Base-by-base conservation (phyloP, 2,888 invertebrate species). In the Xestoiulus laeticollis region DNA sequence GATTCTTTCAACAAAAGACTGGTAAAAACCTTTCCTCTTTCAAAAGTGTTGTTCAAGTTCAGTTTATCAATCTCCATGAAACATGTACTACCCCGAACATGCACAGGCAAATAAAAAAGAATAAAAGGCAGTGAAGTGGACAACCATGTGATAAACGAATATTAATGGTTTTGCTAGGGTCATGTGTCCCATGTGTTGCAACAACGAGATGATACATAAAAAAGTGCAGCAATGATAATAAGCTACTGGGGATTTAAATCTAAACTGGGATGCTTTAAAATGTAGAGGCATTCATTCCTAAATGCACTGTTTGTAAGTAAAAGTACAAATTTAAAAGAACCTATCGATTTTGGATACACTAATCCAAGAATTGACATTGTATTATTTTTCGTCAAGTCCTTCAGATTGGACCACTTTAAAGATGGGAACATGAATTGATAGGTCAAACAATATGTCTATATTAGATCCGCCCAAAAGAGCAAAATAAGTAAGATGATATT, bases 1-100 rank as follows among this genome's bases (percentile, higher is more conserved):
- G 48, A 6, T 59, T 59, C n/a, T 59, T 59, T 59, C 59, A 59
- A 59, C 59, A 59, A 59, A 59, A 59, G 59, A 16, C n/a, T 59
- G 59, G n/a, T 59, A n/a, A 59, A 59, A 59, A 48, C 48, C 10
- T 48, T 59, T 59, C 59, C 59, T 0, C n/a, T 59, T 59, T 19
- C n/a, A 59, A 59, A 59, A 16, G n/a, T 8, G 19, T 6, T 59
- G 59, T n/a, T 59, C 6, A 59, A n/a, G n/a, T n/a, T n/a, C n/a
- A 16, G 59, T 59, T 59, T 59, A 59, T 59, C 38, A 5, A 38
- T 38, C 59, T 59, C 59, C 16, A 59, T 59, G 48, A 48, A 48
- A 48, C 16, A 48, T 14, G 8, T 19, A 48, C 8, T 14, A 48
- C 48, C 16, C 16, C 16, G 48, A n/a, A 38, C n/a, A 59, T 6